Evolutionary conservation across 2,113 vertebrate genomes (phyloP).

Genomic region (Amphiprion percula): DNA sequence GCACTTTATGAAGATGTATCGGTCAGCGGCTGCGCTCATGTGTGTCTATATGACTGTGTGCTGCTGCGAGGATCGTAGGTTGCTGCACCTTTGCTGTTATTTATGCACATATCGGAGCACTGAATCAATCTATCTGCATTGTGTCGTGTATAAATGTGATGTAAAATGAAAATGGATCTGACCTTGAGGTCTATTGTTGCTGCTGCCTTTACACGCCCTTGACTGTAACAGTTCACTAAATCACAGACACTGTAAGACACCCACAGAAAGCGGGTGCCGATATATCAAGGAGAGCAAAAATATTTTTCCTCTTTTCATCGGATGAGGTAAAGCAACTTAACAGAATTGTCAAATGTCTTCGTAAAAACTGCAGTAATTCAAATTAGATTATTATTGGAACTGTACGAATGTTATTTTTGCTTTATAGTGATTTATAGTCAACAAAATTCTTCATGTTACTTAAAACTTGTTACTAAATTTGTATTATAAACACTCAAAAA

Average conservation of each 20-base stretch:
- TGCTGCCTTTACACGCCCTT: constrained; percentile 47
- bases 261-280: not conserved
- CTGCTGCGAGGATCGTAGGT: constrained; percentile 29
- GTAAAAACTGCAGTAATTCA: not conserved
- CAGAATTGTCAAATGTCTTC: constrained; percentile 2
- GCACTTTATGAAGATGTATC: constrained; percentile 69
- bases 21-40: constrained; percentile 2
- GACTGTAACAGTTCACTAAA: constrained; percentile 57
- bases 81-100: constrained; percentile 53
- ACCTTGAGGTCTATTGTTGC: constrained; percentile 62
- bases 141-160: constrained; percentile 48
- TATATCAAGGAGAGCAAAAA: not conserved
- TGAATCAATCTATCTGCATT: constrained; percentile 63
- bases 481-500: no score
- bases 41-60: constrained; percentile 16
- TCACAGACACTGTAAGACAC: constrained; percentile 27
- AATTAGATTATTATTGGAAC: not conserved
- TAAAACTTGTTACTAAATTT: no score
- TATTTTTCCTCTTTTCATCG: not conserved
- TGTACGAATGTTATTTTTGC: no score
- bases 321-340: not conserved
- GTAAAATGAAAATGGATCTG: constrained; percentile 70
- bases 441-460: no score
- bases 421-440: no score
- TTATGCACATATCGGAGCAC: constrained; percentile 51